Conservation (phyloP, 1,140 invertebrate species). For the Probaryconus sp. region DNA sequence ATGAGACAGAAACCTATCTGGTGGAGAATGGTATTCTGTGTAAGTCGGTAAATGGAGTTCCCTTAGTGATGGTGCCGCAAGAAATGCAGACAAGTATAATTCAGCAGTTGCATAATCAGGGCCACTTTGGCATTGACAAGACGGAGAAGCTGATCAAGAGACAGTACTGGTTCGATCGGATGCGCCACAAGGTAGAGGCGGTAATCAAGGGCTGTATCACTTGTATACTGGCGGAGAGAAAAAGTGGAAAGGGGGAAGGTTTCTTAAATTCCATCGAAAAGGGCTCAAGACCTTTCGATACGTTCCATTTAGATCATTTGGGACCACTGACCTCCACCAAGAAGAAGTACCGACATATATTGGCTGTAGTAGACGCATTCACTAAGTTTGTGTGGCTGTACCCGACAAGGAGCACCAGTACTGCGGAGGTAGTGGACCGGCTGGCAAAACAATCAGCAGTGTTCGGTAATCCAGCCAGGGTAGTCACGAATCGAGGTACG, state of each 20-base stretch:
- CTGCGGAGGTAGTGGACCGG: neutral
- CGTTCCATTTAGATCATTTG: constrained; percentile 4
- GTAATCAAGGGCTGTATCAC: constrained; percentile 3
- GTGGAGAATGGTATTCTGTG: constrained; percentile 21
- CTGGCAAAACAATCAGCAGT: neutral
- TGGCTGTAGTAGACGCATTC: no score
- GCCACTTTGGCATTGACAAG: constrained; percentile 56
- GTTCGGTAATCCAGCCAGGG: neutral
- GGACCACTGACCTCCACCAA: neutral
- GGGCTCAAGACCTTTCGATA: no score
- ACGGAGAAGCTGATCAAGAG: constrained; percentile 67
- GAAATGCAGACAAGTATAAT: constrained; percentile 25
- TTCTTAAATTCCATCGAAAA: no score
- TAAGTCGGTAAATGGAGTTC: neutral
- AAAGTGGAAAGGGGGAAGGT: neutral
- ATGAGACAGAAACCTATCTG: neutral
- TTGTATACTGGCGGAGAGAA: constrained; percentile 1
- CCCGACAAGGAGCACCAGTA: neutral
- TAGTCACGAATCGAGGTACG: neutral
- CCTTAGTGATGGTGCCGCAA: constrained; percentile 16
- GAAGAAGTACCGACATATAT: no score
- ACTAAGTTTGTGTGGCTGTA: no score
- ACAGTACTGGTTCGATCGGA: constrained; percentile 70
- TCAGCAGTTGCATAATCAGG: constrained; percentile 16
- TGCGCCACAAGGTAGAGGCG: constrained; percentile 61